A percentile compares a stretch with the other conserved stretches of the same genome.
Evolutionary conservation across 2,797 vertebrate genomes (phyloP).

Genomic region (Petrocephalus sullivani): DNA sequence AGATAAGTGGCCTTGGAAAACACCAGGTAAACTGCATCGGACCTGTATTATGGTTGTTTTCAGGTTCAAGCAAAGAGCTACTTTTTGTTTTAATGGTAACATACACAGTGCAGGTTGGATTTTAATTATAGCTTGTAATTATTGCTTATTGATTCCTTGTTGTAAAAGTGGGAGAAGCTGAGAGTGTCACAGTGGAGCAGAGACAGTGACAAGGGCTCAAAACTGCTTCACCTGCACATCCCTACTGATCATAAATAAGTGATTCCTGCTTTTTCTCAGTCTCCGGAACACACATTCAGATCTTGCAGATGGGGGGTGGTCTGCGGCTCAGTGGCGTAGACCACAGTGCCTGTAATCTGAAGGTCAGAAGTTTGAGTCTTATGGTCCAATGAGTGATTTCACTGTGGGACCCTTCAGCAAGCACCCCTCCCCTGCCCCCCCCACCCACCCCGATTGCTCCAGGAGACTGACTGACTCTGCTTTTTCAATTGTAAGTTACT

Average conservation of each 20-base stretch:
- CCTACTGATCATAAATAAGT: background rate
- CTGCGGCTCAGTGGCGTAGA: background rate
- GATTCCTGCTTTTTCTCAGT: background rate
- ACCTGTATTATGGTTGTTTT: background rate
- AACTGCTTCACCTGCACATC: background rate
- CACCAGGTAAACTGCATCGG: background rate
- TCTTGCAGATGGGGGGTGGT: background rate
- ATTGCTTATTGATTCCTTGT: background rate
- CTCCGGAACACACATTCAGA: background rate
- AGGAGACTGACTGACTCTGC: background rate
- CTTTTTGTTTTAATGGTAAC: background rate
- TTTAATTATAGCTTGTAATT: background rate
- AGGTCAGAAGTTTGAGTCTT: background rate
- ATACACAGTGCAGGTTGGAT: background rate
- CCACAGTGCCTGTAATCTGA: background rate
- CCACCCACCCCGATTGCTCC: background rate
- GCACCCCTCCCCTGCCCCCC: background rate
- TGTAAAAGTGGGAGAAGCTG: background rate
- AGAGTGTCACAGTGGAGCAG: background rate
- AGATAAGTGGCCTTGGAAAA: background rate
- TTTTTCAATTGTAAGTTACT: background rate
- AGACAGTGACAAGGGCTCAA: background rate
- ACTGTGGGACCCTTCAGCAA: background rate
- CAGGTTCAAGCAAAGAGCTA: background rate
- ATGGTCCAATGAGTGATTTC: background rate